Percentiles rank a stretch among this genome's conserved stretches.
Conservation (phyloP, 2,113 vertebrate species). For the Ellobius talpinus region DNA sequence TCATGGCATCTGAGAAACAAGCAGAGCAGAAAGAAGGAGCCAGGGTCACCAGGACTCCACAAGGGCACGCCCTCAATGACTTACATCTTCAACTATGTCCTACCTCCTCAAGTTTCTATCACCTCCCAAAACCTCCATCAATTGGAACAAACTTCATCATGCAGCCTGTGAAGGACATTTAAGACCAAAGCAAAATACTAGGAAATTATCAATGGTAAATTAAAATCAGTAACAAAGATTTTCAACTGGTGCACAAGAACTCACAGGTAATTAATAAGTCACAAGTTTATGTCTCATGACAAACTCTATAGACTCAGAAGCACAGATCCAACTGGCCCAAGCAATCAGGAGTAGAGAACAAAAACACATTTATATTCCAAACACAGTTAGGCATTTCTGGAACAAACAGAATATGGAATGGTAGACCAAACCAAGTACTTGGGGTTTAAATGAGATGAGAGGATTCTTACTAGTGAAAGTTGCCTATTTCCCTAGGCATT, state of each 20-base stretch:
- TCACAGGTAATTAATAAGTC: not conserved
- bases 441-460: constrained; percentile 23
- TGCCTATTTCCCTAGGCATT: not conserved
- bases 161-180: not conserved
- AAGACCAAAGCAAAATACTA: not conserved
- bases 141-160: not conserved
- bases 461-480: not conserved
- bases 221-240: constrained; percentile 23
- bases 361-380: not conserved
- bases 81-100: not conserved
- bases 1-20: not conserved
- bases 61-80: not conserved
- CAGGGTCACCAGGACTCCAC: not conserved
- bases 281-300: not conserved
- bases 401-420: constrained; percentile 55
- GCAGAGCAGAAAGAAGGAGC: too few relatives aligned
- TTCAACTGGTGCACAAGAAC: not conserved
- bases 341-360: not conserved
- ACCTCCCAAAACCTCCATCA: not conserved
- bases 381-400: constrained; percentile 7
- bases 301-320: not conserved
- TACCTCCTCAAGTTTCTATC: not conserved
- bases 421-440: not conserved
- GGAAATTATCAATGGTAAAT: not conserved
- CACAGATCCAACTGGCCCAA: not conserved